These are phyloP conservation scores for Dendrolimus kikuchii DNA, from an alignment of 1,140 invertebrate species.

Conservation along the genomic window DNA sequence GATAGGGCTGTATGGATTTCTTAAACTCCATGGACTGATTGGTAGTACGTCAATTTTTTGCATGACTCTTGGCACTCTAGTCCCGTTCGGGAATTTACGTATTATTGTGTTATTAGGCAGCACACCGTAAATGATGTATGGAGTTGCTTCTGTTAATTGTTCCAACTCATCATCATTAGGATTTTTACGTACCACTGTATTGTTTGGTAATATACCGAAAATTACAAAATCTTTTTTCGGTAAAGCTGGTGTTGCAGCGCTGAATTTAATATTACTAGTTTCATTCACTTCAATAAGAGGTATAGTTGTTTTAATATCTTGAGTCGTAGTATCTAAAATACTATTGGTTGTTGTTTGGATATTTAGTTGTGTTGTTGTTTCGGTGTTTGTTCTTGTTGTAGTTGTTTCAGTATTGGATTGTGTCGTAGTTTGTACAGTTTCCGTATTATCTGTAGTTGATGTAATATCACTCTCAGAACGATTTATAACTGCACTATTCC, in stretches of 20 bases:
- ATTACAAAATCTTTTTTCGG: constrained; percentile 79
- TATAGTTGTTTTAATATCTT: constrained; percentile 9
- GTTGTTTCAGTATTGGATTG: constrained; percentile 29
- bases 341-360: constrained; percentile 37
- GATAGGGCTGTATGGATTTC: constrained; percentile 72
- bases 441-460: constrained; percentile 18
- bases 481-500: constrained; percentile 25
- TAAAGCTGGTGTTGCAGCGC: constrained; percentile 33
- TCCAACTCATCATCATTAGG: constrained; percentile 77
- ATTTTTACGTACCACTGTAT: constrained; percentile 81
- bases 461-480: constrained; percentile 21
- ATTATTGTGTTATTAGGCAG: constrained; percentile 82
- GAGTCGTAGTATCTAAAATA: constrained; percentile 15
- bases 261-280: constrained; percentile 25
- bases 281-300: constrained; percentile 32
- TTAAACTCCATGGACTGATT: constrained; percentile 71
- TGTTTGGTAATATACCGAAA: constrained; percentile 82
- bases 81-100: constrained; percentile 82
- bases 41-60: constrained; percentile 72
- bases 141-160: constrained; percentile 77
- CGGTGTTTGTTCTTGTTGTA: constrained; percentile 20
- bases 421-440: constrained; percentile 24
- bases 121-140: constrained; percentile 80
- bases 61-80: constrained; percentile 78
- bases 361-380: constrained; percentile 30